Evolutionary conservation across 2,797 vertebrate genomes (phyloP).

Genomic region (Psittacula echo): DNA sequence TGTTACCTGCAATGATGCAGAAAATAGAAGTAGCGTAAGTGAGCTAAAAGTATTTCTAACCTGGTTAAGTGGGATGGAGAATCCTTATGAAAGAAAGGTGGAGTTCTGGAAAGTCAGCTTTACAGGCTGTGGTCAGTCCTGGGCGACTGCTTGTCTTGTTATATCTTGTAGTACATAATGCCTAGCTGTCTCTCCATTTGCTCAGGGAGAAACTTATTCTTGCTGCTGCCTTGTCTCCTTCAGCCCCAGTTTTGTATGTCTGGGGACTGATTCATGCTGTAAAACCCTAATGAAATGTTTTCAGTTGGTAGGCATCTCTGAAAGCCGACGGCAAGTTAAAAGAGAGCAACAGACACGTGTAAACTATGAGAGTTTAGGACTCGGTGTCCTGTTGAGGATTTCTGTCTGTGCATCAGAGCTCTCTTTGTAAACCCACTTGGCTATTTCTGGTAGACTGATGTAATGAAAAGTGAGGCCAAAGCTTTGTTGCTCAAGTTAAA

Average conservation of each 20-base stretch:
- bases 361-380: not conserved
- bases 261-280: not conserved
- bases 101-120: not conserved
- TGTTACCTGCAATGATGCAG: fast-evolving
- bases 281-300: not conserved
- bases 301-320: not conserved
- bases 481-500: not conserved
- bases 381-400: not conserved
- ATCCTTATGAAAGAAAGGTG: not conserved
- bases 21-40: not conserved
- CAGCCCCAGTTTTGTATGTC: not conserved
- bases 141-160: fast-evolving
- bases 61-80: not conserved
- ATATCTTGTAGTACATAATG: not conserved
- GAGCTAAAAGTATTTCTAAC: not conserved
- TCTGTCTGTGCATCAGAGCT: not conserved
- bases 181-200: not conserved
- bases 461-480: not conserved
- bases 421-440: fast-evolving
- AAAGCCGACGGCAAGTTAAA: not conserved
- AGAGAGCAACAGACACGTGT: not conserved
- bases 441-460: not conserved
- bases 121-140: fast-evolving
- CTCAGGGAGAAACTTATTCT: not conserved
- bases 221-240: not conserved